Evolutionary conservation across 2,888 invertebrate genomes (phyloP).

Genomic region (Ashinkailepas kermadecensis): DNA sequence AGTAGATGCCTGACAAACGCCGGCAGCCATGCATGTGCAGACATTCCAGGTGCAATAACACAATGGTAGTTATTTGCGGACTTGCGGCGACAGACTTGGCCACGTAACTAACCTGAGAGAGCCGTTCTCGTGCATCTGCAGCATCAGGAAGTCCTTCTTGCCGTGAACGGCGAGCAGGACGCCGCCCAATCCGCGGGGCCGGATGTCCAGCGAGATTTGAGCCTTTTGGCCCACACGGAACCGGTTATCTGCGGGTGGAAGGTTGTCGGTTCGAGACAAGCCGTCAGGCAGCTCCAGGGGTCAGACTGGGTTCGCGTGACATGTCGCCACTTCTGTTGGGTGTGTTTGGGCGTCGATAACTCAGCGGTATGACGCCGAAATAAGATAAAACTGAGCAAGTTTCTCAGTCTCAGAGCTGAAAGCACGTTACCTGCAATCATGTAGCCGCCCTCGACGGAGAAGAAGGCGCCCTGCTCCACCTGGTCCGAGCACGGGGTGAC

Average conservation of each 20-base stretch:
- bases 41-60: too few species aligned
- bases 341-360: too few species aligned
- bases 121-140: slow-evolving; percentile 80
- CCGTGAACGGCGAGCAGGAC: slow-evolving; percentile 80
- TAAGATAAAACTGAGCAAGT: too few species aligned
- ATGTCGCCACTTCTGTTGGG: too few species aligned
- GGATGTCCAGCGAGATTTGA: slow-evolving; percentile 73
- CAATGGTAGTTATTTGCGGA: too few species aligned
- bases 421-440: slow-evolving; percentile 50
- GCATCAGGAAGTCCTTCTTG: slow-evolving; percentile 67
- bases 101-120: slow-evolving; percentile 43
- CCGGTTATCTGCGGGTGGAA: slow-evolving; percentile 36
- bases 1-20: too few species aligned
- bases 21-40: too few species aligned
- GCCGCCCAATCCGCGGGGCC: slow-evolving; percentile 75
- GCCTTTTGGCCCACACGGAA: slow-evolving; percentile 72
- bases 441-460: slow-evolving; percentile 64
- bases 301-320: too few species aligned
- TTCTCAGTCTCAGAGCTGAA: too few species aligned
- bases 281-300: too few species aligned
- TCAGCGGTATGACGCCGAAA: too few species aligned
- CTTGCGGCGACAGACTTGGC: too few species aligned
- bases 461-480: slow-evolving; percentile 75
- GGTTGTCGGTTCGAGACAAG: neutral
- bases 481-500: slow-evolving; percentile 70